Conservation (phyloP, 2,113 vertebrate species). For the Excalfactoria chinensis region DNA sequence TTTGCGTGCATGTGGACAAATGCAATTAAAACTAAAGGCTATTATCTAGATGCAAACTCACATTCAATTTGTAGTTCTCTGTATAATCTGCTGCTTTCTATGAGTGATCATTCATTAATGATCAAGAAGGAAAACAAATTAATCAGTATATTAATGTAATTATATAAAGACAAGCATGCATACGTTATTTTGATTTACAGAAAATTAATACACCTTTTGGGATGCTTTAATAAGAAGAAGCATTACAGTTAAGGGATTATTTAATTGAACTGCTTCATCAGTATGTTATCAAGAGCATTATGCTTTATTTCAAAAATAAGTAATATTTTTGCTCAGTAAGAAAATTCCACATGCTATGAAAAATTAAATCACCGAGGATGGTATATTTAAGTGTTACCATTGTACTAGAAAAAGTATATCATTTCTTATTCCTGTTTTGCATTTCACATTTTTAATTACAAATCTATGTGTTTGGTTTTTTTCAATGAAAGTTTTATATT, state of each 20-base stretch:
- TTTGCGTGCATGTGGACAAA: neutral
- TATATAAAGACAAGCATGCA: neutral
- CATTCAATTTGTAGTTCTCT: neutral
- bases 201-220: neutral
- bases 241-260: neutral
- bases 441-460: neutral
- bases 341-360: neutral
- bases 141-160: neutral
- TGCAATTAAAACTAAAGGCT: neutral
- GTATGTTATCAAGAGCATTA: neutral
- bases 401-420: neutral
- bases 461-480: neutral
- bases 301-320: neutral
- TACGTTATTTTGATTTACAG: neutral
- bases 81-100: neutral
- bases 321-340: neutral
- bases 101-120: neutral
- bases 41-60: neutral
- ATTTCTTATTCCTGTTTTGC: neutral
- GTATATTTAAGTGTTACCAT: accelerated
- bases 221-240: neutral
- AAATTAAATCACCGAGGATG: neutral
- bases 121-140: constrained; percentile 4
- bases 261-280: neutral
- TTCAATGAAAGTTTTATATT: neutral